Evolutionary conservation across 30 jellyfish, hydroid and myxozoan species (phyloP), one percentile per base, ranked within the genome.

Genomic region (Aurelia coerulea): DNA sequence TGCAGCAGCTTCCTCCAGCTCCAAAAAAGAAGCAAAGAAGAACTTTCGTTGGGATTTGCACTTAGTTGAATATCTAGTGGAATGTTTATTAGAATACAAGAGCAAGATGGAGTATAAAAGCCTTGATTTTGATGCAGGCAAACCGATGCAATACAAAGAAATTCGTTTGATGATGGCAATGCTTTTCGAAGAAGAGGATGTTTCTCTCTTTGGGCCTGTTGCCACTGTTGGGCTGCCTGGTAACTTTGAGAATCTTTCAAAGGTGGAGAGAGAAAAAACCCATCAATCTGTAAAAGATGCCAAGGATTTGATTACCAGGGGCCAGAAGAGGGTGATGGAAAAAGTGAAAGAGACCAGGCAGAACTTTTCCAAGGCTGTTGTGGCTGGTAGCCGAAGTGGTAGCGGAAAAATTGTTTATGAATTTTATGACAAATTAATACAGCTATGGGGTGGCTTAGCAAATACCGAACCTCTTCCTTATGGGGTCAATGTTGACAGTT

Each of bases 391-490:
- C 29, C 29, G 29, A 23, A 23, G 29, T 23, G 29, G 29, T 23
- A 23, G 29, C 68, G 94, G 95, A 10, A 90, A 82, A 82, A 33
- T 59, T 12, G 84, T 90, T 49, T 82, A n/a, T 42, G 75, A 53
- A 66, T 70, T 72, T 15, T 90, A 54, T 66, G 94, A 81, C 49
- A 29, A 79, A 14, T 58, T 76, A 31, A 76, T 51, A 77, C 62
- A 2, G 74, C 58, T 86, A 32, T 86, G 85, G 91, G 91, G 90
- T 70, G 96, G 93, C 68, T 58, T 81, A 5, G 93, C 96, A 49
- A 35, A 35, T 15, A 69, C 62, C 23, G 29, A 23, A 23, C 29
- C 29, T 23, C 29, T 23, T 23, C 29, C 29, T 23, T 23, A 23
- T 23, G 29, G 29, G 29, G 29, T 23, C 29, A 23, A 23, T 23